phyloP scores from a whole-genome alignment of 2,797 vertebrate genomes.

The Liparis tanakae region DNA sequence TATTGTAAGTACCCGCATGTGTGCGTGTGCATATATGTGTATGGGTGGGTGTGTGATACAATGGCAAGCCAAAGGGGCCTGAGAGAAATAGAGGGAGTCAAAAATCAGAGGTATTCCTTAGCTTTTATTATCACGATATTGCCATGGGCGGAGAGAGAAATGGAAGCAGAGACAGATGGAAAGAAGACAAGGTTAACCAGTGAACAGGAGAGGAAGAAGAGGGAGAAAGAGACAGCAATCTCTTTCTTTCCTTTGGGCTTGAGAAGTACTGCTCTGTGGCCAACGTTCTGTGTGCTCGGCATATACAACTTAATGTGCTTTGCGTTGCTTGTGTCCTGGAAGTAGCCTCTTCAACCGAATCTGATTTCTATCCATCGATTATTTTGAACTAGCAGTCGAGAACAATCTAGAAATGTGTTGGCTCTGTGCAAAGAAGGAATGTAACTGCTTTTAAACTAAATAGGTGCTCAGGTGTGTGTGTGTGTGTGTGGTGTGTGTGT shows the following conservation, averaged over 20 bases:
- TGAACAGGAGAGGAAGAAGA: slow-evolving; percentile 57
- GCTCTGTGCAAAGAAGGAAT: slow-evolving; percentile 5
- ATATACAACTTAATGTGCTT: not conserved
- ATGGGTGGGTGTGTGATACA: slow-evolving; percentile 62
- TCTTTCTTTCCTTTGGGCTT: slow-evolving; percentile 54
- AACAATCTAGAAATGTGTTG: not conserved
- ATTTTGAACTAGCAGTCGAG: not conserved
- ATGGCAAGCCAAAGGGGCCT: slow-evolving; percentile 75
- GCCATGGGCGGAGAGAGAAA: slow-evolving; percentile 60
- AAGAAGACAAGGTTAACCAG: slow-evolving; percentile 55
- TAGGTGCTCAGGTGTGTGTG: not conserved
- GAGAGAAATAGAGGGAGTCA: slow-evolving; percentile 71
- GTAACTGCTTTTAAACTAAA: slow-evolving; percentile 14
- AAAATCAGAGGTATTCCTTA: slow-evolving; percentile 79
- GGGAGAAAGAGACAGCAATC: slow-evolving; percentile 46
- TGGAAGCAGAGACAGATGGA: slow-evolving; percentile 49
- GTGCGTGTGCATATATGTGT: slow-evolving; percentile 12
- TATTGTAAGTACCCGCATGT: slow-evolving; percentile 33
- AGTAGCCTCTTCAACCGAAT: slow-evolving; percentile 1
- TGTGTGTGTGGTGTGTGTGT: not conserved
- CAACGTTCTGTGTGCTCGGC: not conserved
- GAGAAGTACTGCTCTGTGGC: slow-evolving; percentile 43
- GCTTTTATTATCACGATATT: slow-evolving; percentile 77
- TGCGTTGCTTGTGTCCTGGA: slow-evolving; percentile 14
- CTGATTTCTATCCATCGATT: slow-evolving; percentile 4